Percentiles rank a stretch among this genome's conserved stretches.
Evolutionary conservation across 2,797 vertebrate species (phyloP).

Genomic region (Myotis pilosus): DNA sequence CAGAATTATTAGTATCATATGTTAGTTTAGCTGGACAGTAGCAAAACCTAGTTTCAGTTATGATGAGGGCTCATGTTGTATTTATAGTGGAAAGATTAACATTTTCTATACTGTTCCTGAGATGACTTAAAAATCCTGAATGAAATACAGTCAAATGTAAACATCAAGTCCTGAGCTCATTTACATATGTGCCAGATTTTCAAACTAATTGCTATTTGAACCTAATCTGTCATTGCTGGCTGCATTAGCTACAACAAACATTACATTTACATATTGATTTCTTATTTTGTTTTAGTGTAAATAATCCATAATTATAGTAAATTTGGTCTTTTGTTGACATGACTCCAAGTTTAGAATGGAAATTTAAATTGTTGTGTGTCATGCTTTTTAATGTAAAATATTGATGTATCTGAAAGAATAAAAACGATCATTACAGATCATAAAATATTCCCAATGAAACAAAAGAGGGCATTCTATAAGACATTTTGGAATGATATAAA

Average conservation of each 20-base stretch:
- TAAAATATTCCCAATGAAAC: slow-evolving; percentile 60
- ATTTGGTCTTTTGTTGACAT: slow-evolving; percentile 99
- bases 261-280: slow-evolving; percentile 99
- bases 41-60: slow-evolving; percentile 81
- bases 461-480: slow-evolving; percentile 33
- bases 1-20: slow-evolving; percentile 78
- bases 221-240: slow-evolving; percentile 91
- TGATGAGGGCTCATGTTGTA: slow-evolving; percentile 78
- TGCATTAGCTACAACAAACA: slow-evolving; percentile 99
- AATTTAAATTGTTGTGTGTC: slow-evolving; percentile 96
- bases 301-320: slow-evolving; percentile 99
- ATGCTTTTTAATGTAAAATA: slow-evolving; percentile 91
- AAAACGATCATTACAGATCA: slow-evolving; percentile 63
- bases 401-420: slow-evolving; percentile 70
- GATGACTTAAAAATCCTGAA: slow-evolving; percentile 85
- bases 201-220: slow-evolving; percentile 88
- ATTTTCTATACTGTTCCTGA: slow-evolving; percentile 83
- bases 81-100: slow-evolving; percentile 76
- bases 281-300: slow-evolving; percentile 99
- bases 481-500: slow-evolving; percentile 25
- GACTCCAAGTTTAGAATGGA: slow-evolving; percentile 97
- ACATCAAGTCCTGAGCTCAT: slow-evolving; percentile 86
- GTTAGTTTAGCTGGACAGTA: slow-evolving; percentile 82
- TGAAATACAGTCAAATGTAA: slow-evolving; percentile 86
- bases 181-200: slow-evolving; percentile 91